These are phyloP conservation scores for Endotricha flammealis DNA, from an alignment of 2,888 invertebrate species.

Conservation along the genomic window DNA sequence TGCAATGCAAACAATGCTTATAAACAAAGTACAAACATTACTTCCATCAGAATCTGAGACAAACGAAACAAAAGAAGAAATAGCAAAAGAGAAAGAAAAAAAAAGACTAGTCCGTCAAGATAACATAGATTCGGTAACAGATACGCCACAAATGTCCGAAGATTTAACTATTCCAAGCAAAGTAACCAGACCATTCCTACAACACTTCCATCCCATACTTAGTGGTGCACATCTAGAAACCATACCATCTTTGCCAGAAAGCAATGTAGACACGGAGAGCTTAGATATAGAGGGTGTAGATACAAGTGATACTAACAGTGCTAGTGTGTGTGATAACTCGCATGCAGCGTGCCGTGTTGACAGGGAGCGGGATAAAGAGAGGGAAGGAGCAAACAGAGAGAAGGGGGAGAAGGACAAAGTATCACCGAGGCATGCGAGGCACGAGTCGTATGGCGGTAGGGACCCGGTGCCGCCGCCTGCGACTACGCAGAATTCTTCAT, in stretches of 20 bases:
- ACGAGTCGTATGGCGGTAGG: conserved; percentile 75
- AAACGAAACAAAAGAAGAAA: conserved; percentile 9
- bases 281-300: conserved; percentile 49
- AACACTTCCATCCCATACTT: conserved; percentile 58
- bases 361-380: conserved; percentile 60
- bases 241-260: conserved; percentile 65
- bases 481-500: conserved; percentile 45
- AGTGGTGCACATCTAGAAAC: conserved; percentile 59
- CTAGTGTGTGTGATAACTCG: conserved; percentile 76
- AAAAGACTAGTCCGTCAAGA: conserved; percentile 55
- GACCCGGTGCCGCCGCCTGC: conserved; percentile 51
- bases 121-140: conserved; percentile 51
- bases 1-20: conserved; percentile 25
- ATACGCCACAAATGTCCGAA: conserved; percentile 59
- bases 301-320: conserved; percentile 52
- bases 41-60: conserved; percentile 9
- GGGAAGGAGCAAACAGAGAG: conserved; percentile 33
- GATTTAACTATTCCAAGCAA: conserved; percentile 42
- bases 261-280: conserved; percentile 50
- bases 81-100: conserved; percentile 21
- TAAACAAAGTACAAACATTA: conserved; percentile 22
- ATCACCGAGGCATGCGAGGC: conserved; percentile 71
- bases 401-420: conserved; percentile 45
- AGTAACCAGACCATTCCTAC: conserved; percentile 48
- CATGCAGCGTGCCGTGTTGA: conserved; percentile 74